Evolutionary conservation across 2,113 vertebrate species (phyloP).

Genomic region (Galeopterus variegatus): DNA sequence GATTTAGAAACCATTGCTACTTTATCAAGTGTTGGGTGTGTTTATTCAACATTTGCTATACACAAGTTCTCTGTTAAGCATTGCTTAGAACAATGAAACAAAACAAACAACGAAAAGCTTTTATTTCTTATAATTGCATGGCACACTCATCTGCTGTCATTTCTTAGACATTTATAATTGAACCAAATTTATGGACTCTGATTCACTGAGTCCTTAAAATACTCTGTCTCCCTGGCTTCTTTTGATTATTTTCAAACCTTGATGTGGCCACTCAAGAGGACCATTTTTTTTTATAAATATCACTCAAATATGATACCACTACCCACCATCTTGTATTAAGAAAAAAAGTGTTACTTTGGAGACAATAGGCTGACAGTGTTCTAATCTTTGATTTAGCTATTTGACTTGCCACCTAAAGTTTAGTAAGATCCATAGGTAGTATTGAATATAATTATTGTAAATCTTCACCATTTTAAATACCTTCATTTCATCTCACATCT

Average conservation of each 20-base stretch:
- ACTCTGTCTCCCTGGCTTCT: neutral
- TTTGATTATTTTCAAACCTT: neutral
- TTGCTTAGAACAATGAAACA: neutral
- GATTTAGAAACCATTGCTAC: neutral
- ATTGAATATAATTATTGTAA: neutral
- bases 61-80: neutral
- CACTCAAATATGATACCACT: neutral
- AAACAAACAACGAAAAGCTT: neutral
- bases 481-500: neutral
- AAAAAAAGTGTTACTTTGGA: neutral
- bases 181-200: neutral
- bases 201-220: neutral
- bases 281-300: neutral
- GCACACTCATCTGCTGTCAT: neutral
- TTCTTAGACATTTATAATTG: neutral
- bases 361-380: neutral
- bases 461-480: neutral
- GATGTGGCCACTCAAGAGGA: neutral
- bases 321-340: neutral
- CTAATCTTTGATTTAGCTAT: neutral
- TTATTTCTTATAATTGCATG: neutral
- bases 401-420: neutral
- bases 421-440: neutral
- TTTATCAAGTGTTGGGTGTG: neutral
- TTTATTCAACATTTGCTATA: neutral